Percentiles rank a stretch among this genome's conserved stretches.
Conservation (phyloP, 2,888 invertebrate species). For the Tribolium freemani region DNA sequence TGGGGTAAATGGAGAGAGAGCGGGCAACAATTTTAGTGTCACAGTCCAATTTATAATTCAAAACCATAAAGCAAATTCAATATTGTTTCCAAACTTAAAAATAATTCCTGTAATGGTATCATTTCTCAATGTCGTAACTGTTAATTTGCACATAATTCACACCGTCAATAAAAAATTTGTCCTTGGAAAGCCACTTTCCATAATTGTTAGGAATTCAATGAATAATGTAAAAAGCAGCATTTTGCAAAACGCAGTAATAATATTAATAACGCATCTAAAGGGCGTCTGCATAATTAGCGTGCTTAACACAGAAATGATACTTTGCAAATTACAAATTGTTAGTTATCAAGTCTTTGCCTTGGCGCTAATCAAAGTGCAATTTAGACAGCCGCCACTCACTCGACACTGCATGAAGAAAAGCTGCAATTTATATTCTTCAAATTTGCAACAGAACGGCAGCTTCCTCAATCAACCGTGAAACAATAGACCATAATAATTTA, state of each 20-base stretch:
- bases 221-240: neutral
- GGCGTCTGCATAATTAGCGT: neutral
- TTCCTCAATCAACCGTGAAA: neutral
- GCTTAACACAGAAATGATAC: neutral
- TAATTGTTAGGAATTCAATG: neutral
- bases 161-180: neutral
- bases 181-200: neutral
- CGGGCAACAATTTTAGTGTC: neutral
- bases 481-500: neutral
- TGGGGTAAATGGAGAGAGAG: too few species aligned
- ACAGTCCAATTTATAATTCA: neutral
- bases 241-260: neutral
- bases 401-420: neutral
- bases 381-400: neutral
- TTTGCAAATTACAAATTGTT: neutral
- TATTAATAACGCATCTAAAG: neutral
- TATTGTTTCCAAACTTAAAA: neutral
- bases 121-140: neutral
- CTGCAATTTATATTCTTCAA: constrained; percentile 1
- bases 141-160: neutral
- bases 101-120: neutral
- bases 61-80: neutral
- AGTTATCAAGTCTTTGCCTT: neutral
- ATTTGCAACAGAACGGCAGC: neutral
- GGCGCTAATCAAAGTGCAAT: neutral